A percentile compares a stretch with the other conserved stretches of the same genome.
Evolutionary conservation across 1,140 invertebrate genomes (phyloP).

Genomic region (Argopecten irradians): DNA sequence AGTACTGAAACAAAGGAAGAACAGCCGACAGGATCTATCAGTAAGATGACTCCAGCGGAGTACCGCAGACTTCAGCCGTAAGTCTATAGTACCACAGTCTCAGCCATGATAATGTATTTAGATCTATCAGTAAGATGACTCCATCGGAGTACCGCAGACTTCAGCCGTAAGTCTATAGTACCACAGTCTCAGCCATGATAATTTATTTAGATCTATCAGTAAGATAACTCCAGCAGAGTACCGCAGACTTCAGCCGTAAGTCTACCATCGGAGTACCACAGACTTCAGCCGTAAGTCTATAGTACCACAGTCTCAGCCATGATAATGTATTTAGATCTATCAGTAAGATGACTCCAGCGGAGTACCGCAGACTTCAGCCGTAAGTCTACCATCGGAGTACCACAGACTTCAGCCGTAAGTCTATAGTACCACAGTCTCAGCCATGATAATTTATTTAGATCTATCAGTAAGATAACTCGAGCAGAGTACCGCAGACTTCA

Average conservation of each 20-base stretch:
- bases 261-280: no score
- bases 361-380: background rate
- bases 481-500: no score
- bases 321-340: no score
- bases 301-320: no score
- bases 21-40: conserved; percentile 13
- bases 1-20: conserved; percentile 56
- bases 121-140: background rate
- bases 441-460: no score
- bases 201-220: no score
- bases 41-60: conserved; percentile 72
- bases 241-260: no score
- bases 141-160: background rate
- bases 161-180: background rate
- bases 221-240: no score
- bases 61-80: conserved; percentile 73
- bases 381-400: background rate
- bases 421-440: no score
- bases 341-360: background rate
- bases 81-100: conserved; percentile 40
- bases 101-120: background rate
- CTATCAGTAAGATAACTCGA: no score
- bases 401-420: background rate
- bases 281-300: no score
- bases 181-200: no score